Evolutionary conservation across 2,888 invertebrate species (phyloP), one percentile per base, ranked within the genome.

Genomic region (Apamea anceps): DNA sequence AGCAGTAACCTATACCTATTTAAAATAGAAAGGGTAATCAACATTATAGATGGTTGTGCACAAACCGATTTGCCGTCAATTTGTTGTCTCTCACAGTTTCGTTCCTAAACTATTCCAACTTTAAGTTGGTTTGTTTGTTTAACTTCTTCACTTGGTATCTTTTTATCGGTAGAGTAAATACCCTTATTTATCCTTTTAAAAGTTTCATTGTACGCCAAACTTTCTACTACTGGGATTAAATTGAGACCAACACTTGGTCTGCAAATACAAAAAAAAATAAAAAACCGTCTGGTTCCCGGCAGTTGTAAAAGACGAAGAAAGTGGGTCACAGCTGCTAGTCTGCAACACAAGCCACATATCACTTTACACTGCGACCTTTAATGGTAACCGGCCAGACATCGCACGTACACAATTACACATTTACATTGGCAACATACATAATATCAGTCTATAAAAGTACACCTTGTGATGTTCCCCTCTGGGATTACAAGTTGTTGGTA

Each of bases 281-380:
- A 60, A 18, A 63, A 45, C 13, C 81, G 79, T 84, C 75, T 81
- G 77, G 75, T 80, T 80, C 71, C 79, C 80, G 80, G 81, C 82
- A 77, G 77, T 73, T 76, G 80, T 81, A 79, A 87, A 86, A 82
- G 74, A 70, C 42, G 73, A 82, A 75, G 88, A 88, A 88, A 88
- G 88, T 88, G 73, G 88, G 88, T 75, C 87, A 84, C 84, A 85
- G 77, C 84, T 81, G 82, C 81, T 73, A 76, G 82, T 74, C 82
- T 79, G 82, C 79, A 62, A 42, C 68, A 72, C 81, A 57, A 63
- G 63, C 76, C 70, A 78, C 85, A 85, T 83, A 85, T 80, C 85
- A 75, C 60, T 85, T 77, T 76, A 85, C 82, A 79, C 81, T 78
- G 75, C 81, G 85, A 87, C 87, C 88, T 88, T 88, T 88, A 87